Evolutionary conservation across 1,140 invertebrate species (phyloP).

Genomic region (Rhagoletis zephyria): DNA sequence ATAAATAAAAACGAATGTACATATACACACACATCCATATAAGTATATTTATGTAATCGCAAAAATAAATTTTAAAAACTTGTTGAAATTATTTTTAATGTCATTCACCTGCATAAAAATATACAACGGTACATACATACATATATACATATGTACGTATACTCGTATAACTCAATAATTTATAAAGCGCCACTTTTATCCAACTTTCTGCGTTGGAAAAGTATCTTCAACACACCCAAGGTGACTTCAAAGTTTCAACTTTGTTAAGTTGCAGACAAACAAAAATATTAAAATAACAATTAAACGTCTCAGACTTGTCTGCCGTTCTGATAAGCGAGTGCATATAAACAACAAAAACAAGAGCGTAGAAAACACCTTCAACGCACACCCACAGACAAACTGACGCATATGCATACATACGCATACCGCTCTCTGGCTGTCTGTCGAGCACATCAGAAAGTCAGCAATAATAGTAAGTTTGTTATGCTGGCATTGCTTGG

Average conservation of each 20-base stretch:
- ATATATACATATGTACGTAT: not conserved
- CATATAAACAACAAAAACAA: too few relatives aligned
- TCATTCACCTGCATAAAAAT: not conserved
- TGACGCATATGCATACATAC: not conserved
- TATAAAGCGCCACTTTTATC: not conserved
- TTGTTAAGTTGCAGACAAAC: slow-evolving; percentile 45
- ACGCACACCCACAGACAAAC: not conserved
- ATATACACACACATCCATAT: not conserved
- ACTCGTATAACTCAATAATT: not conserved
- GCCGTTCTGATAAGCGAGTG: slow-evolving; percentile 16
- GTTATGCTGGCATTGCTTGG: not conserved
- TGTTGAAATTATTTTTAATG: slow-evolving; percentile 6
- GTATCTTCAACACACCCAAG: not conserved
- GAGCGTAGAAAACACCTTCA: not conserved
- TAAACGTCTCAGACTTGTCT: slow-evolving; percentile 51
- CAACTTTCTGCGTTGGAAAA: not conserved
- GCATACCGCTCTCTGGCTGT: not conserved
- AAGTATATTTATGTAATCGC: not conserved
- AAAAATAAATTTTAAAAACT: slow-evolving; percentile 22
- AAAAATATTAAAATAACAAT: slow-evolving; percentile 46
- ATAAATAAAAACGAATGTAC: not conserved
- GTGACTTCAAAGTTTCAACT: slow-evolving; percentile 43
- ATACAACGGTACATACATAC: not conserved
- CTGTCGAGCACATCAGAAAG: slow-evolving; percentile 6
- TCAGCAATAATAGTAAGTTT: not conserved